Evolutionary conservation across 2,888 invertebrate species (phyloP), one percentile per base, ranked within the genome.

Genomic region (Gonocerus acuteangulatus): DNA sequence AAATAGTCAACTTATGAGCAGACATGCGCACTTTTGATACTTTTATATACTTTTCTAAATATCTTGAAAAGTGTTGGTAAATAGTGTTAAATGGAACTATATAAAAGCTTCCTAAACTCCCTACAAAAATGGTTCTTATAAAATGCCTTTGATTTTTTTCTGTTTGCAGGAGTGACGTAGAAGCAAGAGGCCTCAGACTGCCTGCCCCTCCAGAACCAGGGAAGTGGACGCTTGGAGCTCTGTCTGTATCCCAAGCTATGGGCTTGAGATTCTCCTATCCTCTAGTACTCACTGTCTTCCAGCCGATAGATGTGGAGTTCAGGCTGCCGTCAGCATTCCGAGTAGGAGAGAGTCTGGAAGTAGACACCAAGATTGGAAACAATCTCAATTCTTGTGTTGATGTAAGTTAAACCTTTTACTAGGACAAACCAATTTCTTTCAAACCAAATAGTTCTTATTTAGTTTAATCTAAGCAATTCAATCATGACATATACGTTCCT

Each of bases 351-450:
- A 80, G 82, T 0, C 77, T 83, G 0, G 83, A 84, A 70, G 81
- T 83, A n/a, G 83, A 83, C 68, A 82, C 84, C 66, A 82, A 82
- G 73, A 83, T 84, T 62, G 82, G 80, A 1, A 84, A 83, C 69
- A 83, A 83, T 65, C 79, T 83, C 69, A 82, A 83, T 70, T 81
- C 82, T 62, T 84, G 84, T 72, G 82, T 84, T 79, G 84, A 84
- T 71, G 84, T 84, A 71, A 82, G 82, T 81, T n/a, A n/a, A n/a
- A n/a, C 70, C 7, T 16, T 16, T 2, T 1, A 9, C 22, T 16
- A 32, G n/a, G 22, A 21, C 2, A 21, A 23, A 21, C 7, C 22
- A 11, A 45, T n/a, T n/a, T n/a, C n/a, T n/a, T n/a, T n/a, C n/a
- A n/a, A n/a, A n/a, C n/a, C n/a, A n/a, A n/a, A n/a, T n/a, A n/a